Percentiles rank a stretch among this genome's conserved stretches.
Evolutionary conservation across 2,113 vertebrate species (phyloP).

Genomic region (Nipponia nippon): DNA sequence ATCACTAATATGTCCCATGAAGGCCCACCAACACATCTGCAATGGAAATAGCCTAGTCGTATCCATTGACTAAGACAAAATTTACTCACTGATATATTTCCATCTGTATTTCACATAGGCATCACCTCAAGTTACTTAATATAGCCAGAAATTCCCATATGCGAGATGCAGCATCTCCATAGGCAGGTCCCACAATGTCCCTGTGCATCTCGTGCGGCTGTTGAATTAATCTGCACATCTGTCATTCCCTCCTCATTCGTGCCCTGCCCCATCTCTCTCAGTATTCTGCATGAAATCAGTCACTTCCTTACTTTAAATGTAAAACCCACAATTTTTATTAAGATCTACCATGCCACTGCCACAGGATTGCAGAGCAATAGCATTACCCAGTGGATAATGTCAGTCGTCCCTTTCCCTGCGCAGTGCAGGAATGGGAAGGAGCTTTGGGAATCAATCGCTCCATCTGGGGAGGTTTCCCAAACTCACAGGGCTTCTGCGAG

Average conservation of each 20-base stretch:
- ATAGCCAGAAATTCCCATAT: background rate
- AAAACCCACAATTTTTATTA: background rate
- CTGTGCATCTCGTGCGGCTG: background rate
- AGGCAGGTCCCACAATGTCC: background rate
- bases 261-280: background rate
- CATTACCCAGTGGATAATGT: background rate
- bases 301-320: background rate
- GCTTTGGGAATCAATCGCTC: background rate
- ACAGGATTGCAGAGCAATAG: background rate
- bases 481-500: background rate
- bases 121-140: background rate
- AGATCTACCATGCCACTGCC: background rate
- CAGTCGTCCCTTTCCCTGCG: background rate
- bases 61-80: background rate
- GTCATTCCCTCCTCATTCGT: background rate
- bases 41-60: background rate
- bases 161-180: background rate
- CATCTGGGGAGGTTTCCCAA: background rate
- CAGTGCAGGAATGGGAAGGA: background rate
- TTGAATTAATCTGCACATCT: background rate
- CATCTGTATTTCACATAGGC: background rate
- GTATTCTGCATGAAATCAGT: background rate
- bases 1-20: background rate
- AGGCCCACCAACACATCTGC: background rate
- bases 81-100: background rate